Evolutionary conservation across 2,113 vertebrate genomes (phyloP).

Genomic region (Myxocyprinus asiaticus): DNA sequence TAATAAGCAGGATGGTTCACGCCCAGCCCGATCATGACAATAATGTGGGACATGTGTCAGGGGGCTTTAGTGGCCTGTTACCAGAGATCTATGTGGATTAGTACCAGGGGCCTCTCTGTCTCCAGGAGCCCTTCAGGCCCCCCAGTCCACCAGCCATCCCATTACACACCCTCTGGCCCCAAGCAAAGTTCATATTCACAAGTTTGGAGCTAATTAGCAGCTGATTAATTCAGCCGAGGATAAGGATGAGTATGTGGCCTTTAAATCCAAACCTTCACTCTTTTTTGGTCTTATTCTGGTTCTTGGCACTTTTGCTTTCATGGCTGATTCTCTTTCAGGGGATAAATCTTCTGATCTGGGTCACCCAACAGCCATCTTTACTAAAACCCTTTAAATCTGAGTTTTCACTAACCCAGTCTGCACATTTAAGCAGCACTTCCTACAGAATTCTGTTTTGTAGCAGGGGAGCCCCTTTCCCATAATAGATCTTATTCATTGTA

Average conservation of each 20-base stretch:
- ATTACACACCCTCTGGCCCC: slow-evolving; percentile 7
- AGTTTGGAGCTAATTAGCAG: slow-evolving; percentile 43
- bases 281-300: not conserved
- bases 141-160: slow-evolving; percentile 2
- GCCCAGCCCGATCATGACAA: slow-evolving; percentile 4
- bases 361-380: no score
- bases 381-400: no score
- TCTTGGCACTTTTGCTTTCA: not conserved
- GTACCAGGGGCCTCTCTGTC: slow-evolving; percentile 39
- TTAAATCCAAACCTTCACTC: no score
- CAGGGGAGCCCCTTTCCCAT: no score
- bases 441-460: no score
- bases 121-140: slow-evolving; percentile 14
- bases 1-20: no score
- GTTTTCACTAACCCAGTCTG: no score
- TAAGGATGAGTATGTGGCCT: not conserved
- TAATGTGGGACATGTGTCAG: slow-evolving; percentile 46
- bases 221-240: slow-evolving; percentile 39
- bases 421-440: no score
- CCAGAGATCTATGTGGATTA: slow-evolving; percentile 48
- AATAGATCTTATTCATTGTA: no score
- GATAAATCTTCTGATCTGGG: no score
- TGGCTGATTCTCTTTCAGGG: no score
- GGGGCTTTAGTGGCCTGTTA: slow-evolving; percentile 6
- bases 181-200: slow-evolving; percentile 26